Conservation (phyloP, 2,888 invertebrate genomes). For the Monoplex corrugatus region DNA sequence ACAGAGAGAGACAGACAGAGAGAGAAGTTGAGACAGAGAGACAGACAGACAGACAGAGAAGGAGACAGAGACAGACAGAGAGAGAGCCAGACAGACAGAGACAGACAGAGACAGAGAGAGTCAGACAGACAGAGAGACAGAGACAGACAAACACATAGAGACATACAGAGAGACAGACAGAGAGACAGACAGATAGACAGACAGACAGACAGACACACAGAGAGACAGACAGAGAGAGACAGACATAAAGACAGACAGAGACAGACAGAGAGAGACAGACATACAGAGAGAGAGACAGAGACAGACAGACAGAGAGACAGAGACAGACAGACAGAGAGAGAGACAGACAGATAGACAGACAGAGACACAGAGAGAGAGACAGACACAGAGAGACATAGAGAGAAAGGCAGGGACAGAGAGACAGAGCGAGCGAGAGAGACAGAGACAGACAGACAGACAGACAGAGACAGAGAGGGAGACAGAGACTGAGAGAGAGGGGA, state of each 20-base stretch:
- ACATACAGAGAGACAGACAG: too few species aligned
- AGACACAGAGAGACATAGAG: background rate
- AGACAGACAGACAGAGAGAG: too few species aligned
- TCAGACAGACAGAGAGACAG: background rate
- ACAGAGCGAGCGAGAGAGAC: background rate
- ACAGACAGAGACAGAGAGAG: background rate
- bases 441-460: background rate
- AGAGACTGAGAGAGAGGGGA: background rate
- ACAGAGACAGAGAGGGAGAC: background rate
- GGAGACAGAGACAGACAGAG: background rate
- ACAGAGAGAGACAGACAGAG: background rate
- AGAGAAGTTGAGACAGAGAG: background rate
- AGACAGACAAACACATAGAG: background rate
- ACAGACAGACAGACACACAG: background rate
- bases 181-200: too few species aligned
- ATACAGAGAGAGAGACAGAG: background rate
- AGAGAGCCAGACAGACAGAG: background rate
- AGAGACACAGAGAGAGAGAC: background rate
- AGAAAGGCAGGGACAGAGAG: background rate
- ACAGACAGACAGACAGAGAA: background rate
- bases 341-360: too few species aligned
- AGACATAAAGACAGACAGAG: background rate
- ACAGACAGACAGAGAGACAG: background rate
- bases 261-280: background rate
- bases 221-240: background rate